Evolutionary conservation across 2,888 invertebrate genomes (phyloP).

Genomic region (Alloplasta piceator): DNA sequence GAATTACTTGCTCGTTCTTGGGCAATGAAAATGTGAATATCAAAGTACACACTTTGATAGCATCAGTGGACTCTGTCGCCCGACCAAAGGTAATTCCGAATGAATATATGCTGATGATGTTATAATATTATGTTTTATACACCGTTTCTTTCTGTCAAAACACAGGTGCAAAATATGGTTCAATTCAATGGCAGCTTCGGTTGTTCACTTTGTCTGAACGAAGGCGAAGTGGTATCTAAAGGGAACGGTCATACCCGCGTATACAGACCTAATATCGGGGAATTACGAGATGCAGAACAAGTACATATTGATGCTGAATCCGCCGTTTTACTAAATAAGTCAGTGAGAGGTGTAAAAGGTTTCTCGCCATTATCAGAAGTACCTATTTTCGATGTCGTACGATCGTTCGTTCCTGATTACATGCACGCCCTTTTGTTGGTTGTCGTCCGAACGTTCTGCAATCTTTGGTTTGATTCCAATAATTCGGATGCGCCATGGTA

Average conservation of each 20-base stretch:
- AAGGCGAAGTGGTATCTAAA: slow-evolving; percentile 43
- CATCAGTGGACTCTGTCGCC: slow-evolving; percentile 55
- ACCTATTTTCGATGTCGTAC: slow-evolving; percentile 41
- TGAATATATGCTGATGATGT: no score
- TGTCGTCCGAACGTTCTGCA: slow-evolving; percentile 12
- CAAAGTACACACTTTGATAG: slow-evolving; percentile 47
- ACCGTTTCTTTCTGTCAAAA: no score
- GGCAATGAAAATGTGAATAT: slow-evolving; percentile 33
- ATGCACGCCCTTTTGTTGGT: slow-evolving; percentile 48
- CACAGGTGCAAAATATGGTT: no score
- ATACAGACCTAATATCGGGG: slow-evolving; percentile 18
- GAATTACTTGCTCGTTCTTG: slow-evolving; percentile 8
- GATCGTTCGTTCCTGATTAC: slow-evolving; percentile 54
- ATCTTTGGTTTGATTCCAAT: slow-evolving; percentile 15
- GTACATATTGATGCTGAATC: slow-evolving; percentile 23
- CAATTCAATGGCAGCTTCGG: slow-evolving; percentile 59
- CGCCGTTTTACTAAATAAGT: background rate
- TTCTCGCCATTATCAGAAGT: slow-evolving; percentile 29
- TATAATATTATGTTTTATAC: no score
- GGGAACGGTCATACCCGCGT: slow-evolving; percentile 41
- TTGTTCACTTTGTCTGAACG: slow-evolving; percentile 51
- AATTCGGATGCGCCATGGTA: slow-evolving; percentile 35
- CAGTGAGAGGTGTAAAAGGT: slow-evolving; percentile 50
- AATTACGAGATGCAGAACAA: slow-evolving; percentile 24
- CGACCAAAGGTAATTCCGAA: no score